A percentile compares a stretch with the other conserved stretches of the same genome.
These are phyloP conservation scores for Lophura swinhoii DNA, from an alignment of 2,797 vertebrate genomes.

Conservation along the genomic window DNA sequence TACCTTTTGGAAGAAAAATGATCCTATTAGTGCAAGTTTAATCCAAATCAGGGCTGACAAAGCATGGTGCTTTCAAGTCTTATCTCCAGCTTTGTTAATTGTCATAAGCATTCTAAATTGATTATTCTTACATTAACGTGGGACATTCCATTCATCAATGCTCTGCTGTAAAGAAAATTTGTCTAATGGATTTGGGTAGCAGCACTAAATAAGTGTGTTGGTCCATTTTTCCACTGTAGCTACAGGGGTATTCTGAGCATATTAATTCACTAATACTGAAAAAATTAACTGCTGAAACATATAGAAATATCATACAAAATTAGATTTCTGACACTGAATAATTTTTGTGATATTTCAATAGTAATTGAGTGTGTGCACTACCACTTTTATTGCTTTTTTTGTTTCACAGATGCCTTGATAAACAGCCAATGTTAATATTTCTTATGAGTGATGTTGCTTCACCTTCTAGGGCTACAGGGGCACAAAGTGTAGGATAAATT, in stretches of 20 bases:
- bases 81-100: constrained; percentile 89
- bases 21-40: constrained; percentile 95
- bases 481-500: constrained; percentile 64
- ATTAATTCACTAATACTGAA: constrained; percentile 82
- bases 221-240: constrained; percentile 87
- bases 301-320: constrained; percentile 86
- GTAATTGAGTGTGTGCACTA: constrained; percentile 73
- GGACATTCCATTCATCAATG: constrained; percentile 92
- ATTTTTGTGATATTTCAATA: constrained; percentile 82
- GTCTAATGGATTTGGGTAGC: constrained; percentile 85
- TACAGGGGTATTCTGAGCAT: constrained; percentile 84
- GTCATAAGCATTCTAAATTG: constrained; percentile 95
- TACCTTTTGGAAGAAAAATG: constrained; percentile 95
- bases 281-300: constrained; percentile 79
- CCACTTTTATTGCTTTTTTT: constrained; percentile 82
- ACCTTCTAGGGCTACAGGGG: constrained; percentile 78
- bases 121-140: constrained; percentile 89
- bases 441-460: constrained; percentile 76
- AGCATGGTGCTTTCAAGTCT: constrained; percentile 87
- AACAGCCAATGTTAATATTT: constrained; percentile 81
- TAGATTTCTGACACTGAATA: constrained; percentile 85
- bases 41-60: constrained; percentile 97
- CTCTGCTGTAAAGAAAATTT: constrained; percentile 83
- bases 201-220: constrained; percentile 81
- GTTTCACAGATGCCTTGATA: constrained; percentile 78